Conservation (phyloP, 2,113 vertebrate genomes). For the Strigops habroptila region DNA sequence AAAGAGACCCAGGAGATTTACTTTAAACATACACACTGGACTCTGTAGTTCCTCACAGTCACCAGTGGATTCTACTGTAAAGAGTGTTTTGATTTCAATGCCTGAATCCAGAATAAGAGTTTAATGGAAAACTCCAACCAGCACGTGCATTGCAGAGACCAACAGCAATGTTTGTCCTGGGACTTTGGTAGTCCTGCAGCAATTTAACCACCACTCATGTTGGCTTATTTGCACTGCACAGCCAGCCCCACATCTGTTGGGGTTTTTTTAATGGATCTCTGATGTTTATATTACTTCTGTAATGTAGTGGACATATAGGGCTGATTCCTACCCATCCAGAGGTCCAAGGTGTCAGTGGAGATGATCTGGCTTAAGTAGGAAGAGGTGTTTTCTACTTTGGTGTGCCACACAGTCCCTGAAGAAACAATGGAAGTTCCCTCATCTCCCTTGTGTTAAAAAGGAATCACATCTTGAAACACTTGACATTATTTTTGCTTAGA, state of each 20-base stretch:
- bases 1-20: not conserved
- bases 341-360: not conserved
- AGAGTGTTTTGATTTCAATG: not conserved
- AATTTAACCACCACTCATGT: not conserved
- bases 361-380: not conserved
- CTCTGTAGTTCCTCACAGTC: not conserved
- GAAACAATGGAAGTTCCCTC: not conserved
- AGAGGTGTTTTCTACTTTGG: not conserved
- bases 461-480: not conserved
- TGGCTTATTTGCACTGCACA: not conserved
- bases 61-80: not conserved
- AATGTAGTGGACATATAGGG: not conserved
- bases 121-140: not conserved
- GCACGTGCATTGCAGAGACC: rapidly evolving
- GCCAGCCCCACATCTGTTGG: not conserved
- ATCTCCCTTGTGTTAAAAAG: not conserved
- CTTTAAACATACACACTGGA: not conserved
- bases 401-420: not conserved
- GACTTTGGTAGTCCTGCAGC: not conserved
- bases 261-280: not conserved
- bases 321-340: not conserved
- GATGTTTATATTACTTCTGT: not conserved
- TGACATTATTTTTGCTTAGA: not conserved
- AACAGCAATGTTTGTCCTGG: not conserved
- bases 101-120: not conserved